Evolutionary conservation across 2,797 vertebrate species (phyloP).

Genomic region (Vultur gryphus): DNA sequence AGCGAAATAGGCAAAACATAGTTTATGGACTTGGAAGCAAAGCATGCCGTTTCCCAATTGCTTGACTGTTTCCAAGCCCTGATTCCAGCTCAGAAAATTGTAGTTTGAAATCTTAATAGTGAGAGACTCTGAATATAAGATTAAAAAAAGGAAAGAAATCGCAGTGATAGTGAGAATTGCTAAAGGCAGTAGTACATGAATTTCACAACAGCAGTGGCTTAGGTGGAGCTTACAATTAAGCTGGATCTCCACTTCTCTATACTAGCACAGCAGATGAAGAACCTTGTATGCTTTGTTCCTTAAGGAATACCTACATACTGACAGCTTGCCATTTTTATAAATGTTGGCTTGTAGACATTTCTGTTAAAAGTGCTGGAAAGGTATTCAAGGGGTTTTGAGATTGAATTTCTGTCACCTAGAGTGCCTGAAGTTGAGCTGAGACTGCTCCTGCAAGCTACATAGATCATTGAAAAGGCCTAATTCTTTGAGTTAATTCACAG

Average conservation of each 20-base stretch:
- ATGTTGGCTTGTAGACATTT: neutral
- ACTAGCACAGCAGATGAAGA: neutral
- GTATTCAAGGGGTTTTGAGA: neutral
- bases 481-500: neutral
- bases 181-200: neutral
- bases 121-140: neutral
- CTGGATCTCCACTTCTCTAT: neutral
- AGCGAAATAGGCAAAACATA: neutral
- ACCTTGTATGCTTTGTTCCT: neutral
- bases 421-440: neutral
- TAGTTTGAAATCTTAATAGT: neutral
- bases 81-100: neutral
- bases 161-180: neutral
- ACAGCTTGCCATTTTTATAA: neutral
- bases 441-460: neutral
- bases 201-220: neutral
- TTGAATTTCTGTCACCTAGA: neutral
- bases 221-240: neutral
- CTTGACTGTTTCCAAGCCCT: neutral
- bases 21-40: neutral
- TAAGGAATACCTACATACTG: neutral
- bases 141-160: neutral
- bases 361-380: neutral
- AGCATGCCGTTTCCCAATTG: neutral
- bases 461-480: neutral